Percentiles rank a stretch among this genome's conserved stretches.
phyloP scores from a whole-genome alignment of 2,888 invertebrate genomes.

The Athalia rosae region DNA sequence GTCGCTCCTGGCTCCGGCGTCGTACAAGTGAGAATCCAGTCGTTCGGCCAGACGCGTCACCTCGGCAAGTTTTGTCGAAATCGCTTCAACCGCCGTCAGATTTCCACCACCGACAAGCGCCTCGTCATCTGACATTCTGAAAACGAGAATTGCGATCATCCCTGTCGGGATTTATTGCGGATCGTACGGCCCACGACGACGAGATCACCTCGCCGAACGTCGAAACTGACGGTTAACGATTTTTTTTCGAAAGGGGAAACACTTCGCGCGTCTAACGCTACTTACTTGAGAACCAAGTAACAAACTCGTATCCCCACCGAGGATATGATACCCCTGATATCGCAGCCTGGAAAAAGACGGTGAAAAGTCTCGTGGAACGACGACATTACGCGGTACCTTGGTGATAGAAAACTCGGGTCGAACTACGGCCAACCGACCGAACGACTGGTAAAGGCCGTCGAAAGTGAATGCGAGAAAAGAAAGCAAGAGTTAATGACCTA shows the following conservation, averaged over 20 bases:
- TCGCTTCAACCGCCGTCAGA: constrained; percentile 80
- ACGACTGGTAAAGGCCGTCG: neutral
- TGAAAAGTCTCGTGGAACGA: constrained; percentile 29
- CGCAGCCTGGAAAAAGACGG: constrained; percentile 8
- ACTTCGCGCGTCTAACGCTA: neutral
- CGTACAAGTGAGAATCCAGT: constrained; percentile 75
- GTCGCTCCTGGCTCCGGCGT: constrained; percentile 67
- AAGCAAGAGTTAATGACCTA: constrained; percentile 45
- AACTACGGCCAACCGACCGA: neutral
- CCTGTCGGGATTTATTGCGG: neutral
- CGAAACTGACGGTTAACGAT: neutral
- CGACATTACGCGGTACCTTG: constrained; percentile 10
- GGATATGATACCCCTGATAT: constrained; percentile 20
- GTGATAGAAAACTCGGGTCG: neutral
- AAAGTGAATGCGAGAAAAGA: constrained; percentile 44
- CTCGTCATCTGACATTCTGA: constrained; percentile 65
- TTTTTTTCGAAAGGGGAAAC: neutral
- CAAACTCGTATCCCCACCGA: constrained; percentile 32
- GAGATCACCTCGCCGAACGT: neutral
- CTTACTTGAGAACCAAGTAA: constrained; percentile 38
- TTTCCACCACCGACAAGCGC: constrained; percentile 69
- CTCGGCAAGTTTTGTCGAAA: constrained; percentile 79
- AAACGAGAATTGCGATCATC: constrained; percentile 27
- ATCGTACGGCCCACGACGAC: too few species aligned
- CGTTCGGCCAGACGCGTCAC: constrained; percentile 82